Percentiles rank a stretch among this genome's conserved stretches.
Evolutionary conservation across 2,888 invertebrate genomes (phyloP).

Genomic region (Dendrolimus pini): DNA sequence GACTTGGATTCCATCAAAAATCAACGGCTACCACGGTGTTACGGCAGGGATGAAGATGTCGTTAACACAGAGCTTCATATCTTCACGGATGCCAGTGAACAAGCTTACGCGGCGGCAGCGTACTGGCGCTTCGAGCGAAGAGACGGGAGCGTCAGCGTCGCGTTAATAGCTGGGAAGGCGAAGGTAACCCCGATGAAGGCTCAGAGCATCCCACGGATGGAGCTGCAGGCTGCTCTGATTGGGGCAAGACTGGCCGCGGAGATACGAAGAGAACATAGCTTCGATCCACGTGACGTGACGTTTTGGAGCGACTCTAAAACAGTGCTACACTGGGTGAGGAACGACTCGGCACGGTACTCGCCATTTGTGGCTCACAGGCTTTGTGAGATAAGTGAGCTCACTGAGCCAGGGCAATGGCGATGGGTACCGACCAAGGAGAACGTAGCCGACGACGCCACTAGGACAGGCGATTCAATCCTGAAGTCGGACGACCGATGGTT

Average conservation of each 20-base stretch:
- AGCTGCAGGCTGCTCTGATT: neutral
- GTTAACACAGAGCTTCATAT: neutral
- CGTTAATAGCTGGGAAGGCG: conserved; percentile 1
- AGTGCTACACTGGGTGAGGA: neutral
- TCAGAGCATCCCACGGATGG: neutral
- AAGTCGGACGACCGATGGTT: neutral
- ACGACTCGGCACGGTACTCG: neutral
- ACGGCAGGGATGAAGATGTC: neutral
- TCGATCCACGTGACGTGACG: neutral
- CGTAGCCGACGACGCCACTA: conserved; percentile 4
- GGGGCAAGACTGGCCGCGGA: neutral
- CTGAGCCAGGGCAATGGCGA: neutral
- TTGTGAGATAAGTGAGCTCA: conserved; percentile 1
- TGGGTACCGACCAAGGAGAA: neutral
- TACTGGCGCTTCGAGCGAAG: neutral
- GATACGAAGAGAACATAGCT: neutral
- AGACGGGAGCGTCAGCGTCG: neutral
- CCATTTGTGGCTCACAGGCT: conserved; percentile 4
- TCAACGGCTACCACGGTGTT: neutral
- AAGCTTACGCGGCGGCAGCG: neutral
- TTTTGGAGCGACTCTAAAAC: neutral
- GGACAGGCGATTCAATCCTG: neutral
- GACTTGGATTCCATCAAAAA: neutral
- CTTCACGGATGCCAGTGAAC: neutral
- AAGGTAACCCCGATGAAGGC: neutral